phyloP scores from a whole-genome alignment of 2,888 invertebrate species.

The Zygaena filipendulae region DNA sequence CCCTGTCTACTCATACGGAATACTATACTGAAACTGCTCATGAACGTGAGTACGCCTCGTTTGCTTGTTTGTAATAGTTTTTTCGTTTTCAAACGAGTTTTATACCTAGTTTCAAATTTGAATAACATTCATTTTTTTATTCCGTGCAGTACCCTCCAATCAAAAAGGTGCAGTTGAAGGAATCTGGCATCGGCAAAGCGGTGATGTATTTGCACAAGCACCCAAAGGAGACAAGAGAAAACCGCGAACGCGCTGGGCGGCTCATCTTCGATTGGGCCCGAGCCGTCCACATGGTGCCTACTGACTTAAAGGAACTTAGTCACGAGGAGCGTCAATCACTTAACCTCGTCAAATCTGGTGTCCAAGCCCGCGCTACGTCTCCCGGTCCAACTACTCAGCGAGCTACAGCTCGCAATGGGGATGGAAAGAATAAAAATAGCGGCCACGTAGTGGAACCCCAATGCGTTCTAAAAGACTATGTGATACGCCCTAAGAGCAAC shows the following conservation, averaged over 20 bases:
- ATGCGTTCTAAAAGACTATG: constrained; percentile 96
- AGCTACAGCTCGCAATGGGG: too few relatives aligned
- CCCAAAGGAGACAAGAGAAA: constrained; percentile 94
- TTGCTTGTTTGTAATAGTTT: too few relatives aligned
- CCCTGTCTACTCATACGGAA: constrained; percentile 95
- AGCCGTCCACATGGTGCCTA: constrained; percentile 92
- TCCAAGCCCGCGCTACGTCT: constrained; percentile 50
- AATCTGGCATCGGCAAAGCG: constrained; percentile 98
- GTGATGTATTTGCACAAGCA: constrained; percentile 99
- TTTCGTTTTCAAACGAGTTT: too few relatives aligned
- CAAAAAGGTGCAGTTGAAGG: constrained; percentile 90
- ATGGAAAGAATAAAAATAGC: too few relatives aligned
- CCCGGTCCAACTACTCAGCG: constrained; percentile 20
- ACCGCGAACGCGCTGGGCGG: constrained; percentile 89
- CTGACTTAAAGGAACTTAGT: constrained; percentile 75
- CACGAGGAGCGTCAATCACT: constrained; percentile 95
- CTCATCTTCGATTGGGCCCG: constrained; percentile 98
- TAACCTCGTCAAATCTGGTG: constrained; percentile 83
- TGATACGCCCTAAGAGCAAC: constrained; percentile 92
- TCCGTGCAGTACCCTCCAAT: constrained; percentile 90
- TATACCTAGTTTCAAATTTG: too few relatives aligned
- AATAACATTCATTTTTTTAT: too few relatives aligned
- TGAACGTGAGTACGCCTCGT: constrained; percentile 75
- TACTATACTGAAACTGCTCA: constrained; percentile 80
- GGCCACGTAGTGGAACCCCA: constrained; percentile 52